These are phyloP conservation scores for Xiphias gladius DNA, from an alignment of 2,113 vertebrate genomes.

Conservation along the genomic window DNA sequence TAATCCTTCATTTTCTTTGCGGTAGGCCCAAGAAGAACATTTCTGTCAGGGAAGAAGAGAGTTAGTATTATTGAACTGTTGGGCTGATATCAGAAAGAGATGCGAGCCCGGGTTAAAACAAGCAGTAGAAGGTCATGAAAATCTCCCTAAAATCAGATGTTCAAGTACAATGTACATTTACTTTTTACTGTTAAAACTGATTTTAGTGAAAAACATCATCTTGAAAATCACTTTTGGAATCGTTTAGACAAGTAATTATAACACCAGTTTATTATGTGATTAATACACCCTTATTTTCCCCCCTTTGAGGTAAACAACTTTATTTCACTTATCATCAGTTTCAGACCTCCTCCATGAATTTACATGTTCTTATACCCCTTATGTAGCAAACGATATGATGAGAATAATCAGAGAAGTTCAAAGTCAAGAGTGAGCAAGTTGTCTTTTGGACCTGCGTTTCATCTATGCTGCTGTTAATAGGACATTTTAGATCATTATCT, in stretches of 20 bases:
- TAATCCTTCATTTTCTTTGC: neutral
- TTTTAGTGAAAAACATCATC: neutral
- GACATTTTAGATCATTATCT: conserved; percentile 64
- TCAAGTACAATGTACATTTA: neutral
- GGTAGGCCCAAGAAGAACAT: neutral
- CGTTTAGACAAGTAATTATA: neutral
- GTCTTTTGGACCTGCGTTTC: conserved; percentile 18
- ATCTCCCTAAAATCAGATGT: neutral
- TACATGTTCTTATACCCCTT: neutral
- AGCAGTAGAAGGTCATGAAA: neutral
- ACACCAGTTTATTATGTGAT: neutral
- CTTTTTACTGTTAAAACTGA: neutral
- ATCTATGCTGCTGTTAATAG: conserved; percentile 30
- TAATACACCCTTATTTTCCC: neutral
- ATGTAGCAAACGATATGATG: neutral
- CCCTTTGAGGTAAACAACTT: neutral
- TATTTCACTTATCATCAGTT: neutral
- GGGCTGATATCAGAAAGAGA: neutral
- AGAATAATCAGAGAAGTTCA: conserved; percentile 16
- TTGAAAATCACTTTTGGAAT: neutral
- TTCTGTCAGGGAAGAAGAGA: neutral
- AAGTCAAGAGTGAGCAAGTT: conserved; percentile 7
- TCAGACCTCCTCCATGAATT: neutral
- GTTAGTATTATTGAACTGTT: neutral
- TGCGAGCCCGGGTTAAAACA: neutral